A percentile compares a stretch with the other conserved stretches of the same genome.
phyloP scores from a whole-genome alignment of 1,140 invertebrate genomes.

The Drosophila baimaii region DNA sequence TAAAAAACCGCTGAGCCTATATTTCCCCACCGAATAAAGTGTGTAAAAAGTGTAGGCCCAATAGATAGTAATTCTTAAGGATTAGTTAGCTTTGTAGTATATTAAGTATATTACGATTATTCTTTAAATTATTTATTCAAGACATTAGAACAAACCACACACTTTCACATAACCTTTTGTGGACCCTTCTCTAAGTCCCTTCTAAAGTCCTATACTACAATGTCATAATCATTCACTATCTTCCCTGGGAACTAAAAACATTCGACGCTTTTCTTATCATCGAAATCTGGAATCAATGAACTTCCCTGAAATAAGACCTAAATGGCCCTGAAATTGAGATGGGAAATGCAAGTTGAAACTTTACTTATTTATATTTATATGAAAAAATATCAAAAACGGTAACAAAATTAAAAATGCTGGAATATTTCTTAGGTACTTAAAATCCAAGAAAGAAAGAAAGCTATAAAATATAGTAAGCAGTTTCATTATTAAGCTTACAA shows the following conservation, averaged over 20 bases:
- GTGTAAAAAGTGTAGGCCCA: neutral
- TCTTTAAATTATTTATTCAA: neutral
- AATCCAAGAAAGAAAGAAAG: no score
- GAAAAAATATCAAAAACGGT: neutral
- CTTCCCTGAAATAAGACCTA: neutral
- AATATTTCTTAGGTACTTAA: neutral
- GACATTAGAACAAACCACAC: neutral
- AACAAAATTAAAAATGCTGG: no score
- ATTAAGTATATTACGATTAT: neutral
- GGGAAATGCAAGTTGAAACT: neutral
- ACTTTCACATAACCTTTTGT: neutral
- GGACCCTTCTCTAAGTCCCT: neutral
- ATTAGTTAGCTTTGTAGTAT: neutral
- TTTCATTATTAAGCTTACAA: no score
- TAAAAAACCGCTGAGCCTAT: neutral
- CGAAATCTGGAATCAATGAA: slow-evolving; percentile 35
- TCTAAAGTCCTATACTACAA: neutral
- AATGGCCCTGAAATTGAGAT: slow-evolving; percentile 29
- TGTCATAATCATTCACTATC: slow-evolving; percentile 11
- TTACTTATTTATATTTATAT: no score
- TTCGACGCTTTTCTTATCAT: slow-evolving; percentile 15
- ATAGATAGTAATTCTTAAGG: no score
- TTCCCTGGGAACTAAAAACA: slow-evolving; percentile 19
- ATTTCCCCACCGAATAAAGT: neutral
- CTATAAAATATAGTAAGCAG: no score